Evolutionary conservation across 2,888 invertebrate genomes (phyloP).

Genomic region (Periphyllus acericola): DNA sequence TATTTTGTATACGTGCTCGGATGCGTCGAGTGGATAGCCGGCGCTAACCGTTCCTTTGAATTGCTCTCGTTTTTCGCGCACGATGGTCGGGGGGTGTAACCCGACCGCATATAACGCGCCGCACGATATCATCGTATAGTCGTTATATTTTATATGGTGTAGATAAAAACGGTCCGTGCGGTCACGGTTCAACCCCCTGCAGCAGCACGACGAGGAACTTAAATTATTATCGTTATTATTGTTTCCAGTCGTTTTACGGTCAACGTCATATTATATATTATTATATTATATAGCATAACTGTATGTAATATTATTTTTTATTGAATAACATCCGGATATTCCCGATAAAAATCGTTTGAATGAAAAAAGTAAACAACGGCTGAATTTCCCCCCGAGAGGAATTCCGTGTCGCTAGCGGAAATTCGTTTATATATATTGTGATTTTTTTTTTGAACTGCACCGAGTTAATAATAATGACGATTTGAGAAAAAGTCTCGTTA

Average conservation of each 20-base stretch:
- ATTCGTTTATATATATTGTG: neutral
- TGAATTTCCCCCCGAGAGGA: neutral
- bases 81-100: too few species aligned
- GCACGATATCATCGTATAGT: conserved; percentile 24
- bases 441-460: neutral
- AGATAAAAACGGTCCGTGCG: neutral
- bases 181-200: neutral
- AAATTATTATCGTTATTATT: conserved; percentile 16
- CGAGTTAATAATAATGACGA: neutral
- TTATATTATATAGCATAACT: neutral
- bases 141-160: conserved; percentile 6
- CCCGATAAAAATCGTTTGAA: neutral
- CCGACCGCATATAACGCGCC: neutral
- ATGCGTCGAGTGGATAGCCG: neutral
- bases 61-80: neutral
- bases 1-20: conserved; percentile 36
- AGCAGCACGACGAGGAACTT: neutral
- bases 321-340: neutral
- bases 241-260: neutral
- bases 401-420: neutral
- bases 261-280: neutral
- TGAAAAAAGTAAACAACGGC: neutral
- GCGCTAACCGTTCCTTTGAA: neutral
- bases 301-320: neutral
- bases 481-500: neutral